Evolutionary conservation across 2,797 vertebrate genomes (phyloP).

Genomic region (Champsocephalus esox): DNA sequence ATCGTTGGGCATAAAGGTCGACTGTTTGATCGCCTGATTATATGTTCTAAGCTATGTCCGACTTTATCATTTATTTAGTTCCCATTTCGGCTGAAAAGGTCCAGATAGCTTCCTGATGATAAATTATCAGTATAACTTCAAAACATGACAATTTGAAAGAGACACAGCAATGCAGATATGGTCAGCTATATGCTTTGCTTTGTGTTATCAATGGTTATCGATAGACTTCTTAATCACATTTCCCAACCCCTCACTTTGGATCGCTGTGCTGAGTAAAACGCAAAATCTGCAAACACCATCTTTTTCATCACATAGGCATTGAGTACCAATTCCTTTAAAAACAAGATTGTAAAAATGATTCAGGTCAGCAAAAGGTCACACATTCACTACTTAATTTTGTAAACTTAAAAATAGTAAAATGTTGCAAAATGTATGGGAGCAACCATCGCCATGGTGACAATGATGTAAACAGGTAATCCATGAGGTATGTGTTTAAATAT

Average conservation of each 20-base stretch:
- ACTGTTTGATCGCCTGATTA: conserved; percentile 21
- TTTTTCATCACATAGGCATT: not conserved
- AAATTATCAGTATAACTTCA: conserved; percentile 15
- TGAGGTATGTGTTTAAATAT: too few species aligned
- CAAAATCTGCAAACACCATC: not conserved
- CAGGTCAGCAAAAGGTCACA: not conserved
- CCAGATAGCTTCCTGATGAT: not conserved
- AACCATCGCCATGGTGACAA: too few species aligned
- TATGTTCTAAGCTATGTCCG: conserved; percentile 13
- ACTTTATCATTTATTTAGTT: conserved; percentile 2
- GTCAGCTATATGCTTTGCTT: conserved; percentile 8
- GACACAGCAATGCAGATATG: conserved; percentile 16
- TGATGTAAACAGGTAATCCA: too few species aligned
- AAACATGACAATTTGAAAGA: not conserved
- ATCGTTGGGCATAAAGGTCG: conserved; percentile 41
- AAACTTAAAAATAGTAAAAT: not conserved
- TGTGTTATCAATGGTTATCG: conserved; percentile 43
- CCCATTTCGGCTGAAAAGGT: not conserved
- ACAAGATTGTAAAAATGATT: conserved; percentile 1
- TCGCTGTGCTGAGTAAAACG: too few species aligned
- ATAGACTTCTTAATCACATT: conserved; percentile 19
- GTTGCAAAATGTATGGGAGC: not conserved
- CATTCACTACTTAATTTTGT: not conserved
- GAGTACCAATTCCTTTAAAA: conserved; percentile 1
- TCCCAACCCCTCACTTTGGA: not conserved